Percentiles rank a stretch among this genome's conserved stretches.
Evolutionary conservation across 2,888 invertebrate genomes (phyloP).

Genomic region (Pachydiplax longipennis): DNA sequence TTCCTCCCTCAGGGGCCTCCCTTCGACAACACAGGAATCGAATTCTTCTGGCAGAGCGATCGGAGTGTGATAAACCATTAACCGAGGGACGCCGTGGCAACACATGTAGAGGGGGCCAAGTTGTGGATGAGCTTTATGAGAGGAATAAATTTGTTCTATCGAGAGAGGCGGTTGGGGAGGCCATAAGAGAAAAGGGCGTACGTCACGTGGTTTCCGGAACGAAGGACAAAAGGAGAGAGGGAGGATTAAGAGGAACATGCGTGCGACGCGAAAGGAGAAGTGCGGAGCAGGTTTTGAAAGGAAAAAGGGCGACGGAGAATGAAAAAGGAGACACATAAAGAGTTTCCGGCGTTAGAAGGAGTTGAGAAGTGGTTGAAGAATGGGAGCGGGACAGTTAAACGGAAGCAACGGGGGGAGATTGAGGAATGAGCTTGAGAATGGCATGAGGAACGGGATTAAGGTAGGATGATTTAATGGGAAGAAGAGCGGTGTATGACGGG

Average conservation of each 20-base stretch:
- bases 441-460: background rate
- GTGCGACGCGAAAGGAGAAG: background rate
- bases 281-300: background rate
- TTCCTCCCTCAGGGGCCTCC: background rate
- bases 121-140: background rate
- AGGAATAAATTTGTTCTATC: background rate
- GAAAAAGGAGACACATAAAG: background rate
- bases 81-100: background rate
- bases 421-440: background rate
- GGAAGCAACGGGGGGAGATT: background rate
- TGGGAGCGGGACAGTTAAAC: background rate
- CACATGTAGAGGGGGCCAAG: background rate
- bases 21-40: background rate
- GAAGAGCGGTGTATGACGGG: too few relatives aligned
- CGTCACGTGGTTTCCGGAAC: background rate
- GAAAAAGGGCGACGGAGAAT: background rate
- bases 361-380: background rate
- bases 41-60: conserved; percentile 20
- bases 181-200: background rate
- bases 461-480: too few relatives aligned
- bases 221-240: background rate
- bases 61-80: conserved; percentile 6
- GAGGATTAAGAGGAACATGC: background rate
- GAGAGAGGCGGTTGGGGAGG: background rate
- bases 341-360: background rate